phyloP scores from a whole-genome alignment of 2,888 invertebrate species.

The Glaucopsyche alexis region DNA sequence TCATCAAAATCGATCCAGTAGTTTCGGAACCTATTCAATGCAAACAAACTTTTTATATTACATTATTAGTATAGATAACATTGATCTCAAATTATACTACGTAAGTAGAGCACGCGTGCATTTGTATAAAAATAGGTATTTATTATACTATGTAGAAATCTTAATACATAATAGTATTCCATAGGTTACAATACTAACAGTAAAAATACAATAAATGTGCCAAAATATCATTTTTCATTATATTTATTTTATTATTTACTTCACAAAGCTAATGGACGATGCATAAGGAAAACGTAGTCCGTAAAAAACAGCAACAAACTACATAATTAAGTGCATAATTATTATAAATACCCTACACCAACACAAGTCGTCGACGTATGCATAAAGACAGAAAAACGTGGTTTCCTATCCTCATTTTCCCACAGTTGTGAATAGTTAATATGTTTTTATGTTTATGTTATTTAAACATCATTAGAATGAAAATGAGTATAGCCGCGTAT shows the following conservation, averaged over 20 bases:
- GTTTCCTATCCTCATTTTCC: slow-evolving; percentile 1
- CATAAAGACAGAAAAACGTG: neutral
- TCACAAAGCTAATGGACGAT: neutral
- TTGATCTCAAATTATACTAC: too few relatives aligned
- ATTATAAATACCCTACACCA: slow-evolving; percentile 6
- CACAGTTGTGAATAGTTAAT: neutral
- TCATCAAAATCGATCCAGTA: too few relatives aligned
- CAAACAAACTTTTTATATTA: too few relatives aligned
- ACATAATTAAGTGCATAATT: slow-evolving; percentile 4
- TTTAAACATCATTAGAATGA: slow-evolving; percentile 22
- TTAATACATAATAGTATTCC: too few relatives aligned
- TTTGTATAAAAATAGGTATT: too few relatives aligned
- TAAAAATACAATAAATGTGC: neutral
- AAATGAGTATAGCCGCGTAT: slow-evolving; percentile 53
- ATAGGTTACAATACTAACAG: too few relatives aligned
- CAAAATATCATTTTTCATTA: too few relatives aligned
- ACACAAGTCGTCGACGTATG: neutral
- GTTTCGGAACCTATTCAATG: too few relatives aligned
- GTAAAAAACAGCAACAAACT: neutral
- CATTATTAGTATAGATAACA: too few relatives aligned
- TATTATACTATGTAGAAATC: too few relatives aligned
- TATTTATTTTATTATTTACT: neutral
- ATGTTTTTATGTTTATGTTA: neutral
- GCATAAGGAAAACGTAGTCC: neutral
- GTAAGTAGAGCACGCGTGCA: too few relatives aligned